Conservation (phyloP, 1,140 invertebrate species). For the Polypedilum pembai region DNA sequence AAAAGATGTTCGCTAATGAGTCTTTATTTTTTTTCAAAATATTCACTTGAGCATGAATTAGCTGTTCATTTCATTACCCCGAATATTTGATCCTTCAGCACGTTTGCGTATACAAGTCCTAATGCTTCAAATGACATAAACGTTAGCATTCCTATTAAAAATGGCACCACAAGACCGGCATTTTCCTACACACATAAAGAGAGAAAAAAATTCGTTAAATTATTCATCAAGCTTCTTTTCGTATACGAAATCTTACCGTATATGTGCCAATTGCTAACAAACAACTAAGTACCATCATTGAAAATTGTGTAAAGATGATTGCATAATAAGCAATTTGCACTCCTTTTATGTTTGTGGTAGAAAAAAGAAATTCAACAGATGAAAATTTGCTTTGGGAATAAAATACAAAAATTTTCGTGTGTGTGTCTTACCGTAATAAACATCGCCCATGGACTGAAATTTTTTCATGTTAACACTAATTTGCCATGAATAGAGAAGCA, state of each 20-base stretch:
- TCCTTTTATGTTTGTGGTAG: constrained; percentile 44
- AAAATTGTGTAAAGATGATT: constrained; percentile 64
- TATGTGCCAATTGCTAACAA: constrained; percentile 60
- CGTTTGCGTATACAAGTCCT: constrained; percentile 67
- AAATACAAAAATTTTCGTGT: neutral
- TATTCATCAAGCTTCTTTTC: neutral
- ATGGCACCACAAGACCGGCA: constrained; percentile 57
- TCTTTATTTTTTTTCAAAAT: neutral
- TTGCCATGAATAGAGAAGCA: constrained; percentile 61
- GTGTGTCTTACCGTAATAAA: constrained; percentile 58
- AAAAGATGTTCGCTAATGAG: too few species aligned
- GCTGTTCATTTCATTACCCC: constrained; percentile 47
- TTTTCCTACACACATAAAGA: constrained; percentile 53
- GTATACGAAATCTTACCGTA: constrained; percentile 49
- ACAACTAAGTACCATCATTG: constrained; percentile 60
- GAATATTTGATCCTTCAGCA: constrained; percentile 66
- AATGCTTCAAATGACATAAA: constrained; percentile 67
- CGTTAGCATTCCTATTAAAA: constrained; percentile 65
- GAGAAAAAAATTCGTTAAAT: neutral
- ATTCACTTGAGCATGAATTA: neutral
- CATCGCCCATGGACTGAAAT: constrained; percentile 57
- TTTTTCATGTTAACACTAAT: constrained; percentile 60
- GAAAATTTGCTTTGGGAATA: neutral
- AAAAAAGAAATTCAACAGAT: constrained; percentile 31
- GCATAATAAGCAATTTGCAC: constrained; percentile 67